Base-by-base conservation (phyloP, 2,888 invertebrate genomes). In the Mesochorus sp. region DNA sequence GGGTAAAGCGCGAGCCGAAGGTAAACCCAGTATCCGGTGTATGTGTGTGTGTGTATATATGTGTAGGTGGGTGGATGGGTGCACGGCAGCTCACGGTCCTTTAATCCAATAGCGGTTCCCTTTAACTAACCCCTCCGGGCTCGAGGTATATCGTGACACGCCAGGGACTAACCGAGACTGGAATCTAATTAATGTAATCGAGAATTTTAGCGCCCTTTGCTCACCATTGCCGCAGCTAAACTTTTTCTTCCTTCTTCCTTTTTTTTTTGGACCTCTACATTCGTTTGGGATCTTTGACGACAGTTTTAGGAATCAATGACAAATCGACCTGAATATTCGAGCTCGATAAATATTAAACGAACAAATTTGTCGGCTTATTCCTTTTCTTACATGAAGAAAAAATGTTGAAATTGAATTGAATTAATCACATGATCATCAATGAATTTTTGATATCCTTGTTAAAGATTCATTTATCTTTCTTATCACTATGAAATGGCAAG, bases 161-260 rank as follows among this genome's bases (percentile, higher is more conserved):
- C 75, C 74, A 81, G 76, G 75, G 80, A 82, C 83, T 85, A 81
- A 84, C 86, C 66, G 61, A 75, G 62, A 44, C 37, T 82, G 83
- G 83, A 86, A 88, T 87, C 85, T 83, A 87, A 86, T 88, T 88
- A 88, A 87, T 86, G 87, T 87, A 88, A 88, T 88, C 87, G 86
- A 85, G 85, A 87, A 87, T 88, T 88, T 88, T 86, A 87, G 82
- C 87, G 84, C 85, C 84, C 86, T 87, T 85, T 82, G 80, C 84
- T 83, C 76, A 64, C 74, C 82, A 79, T 68, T 53, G 79, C 68
- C 64, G 51, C 53, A 42, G 19, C n/a, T n/a, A 64, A 26, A 37
- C 64, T 51, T 71, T n/a, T n/a, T n/a, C n/a, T n/a, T 14, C 26
- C 14, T 39, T 26, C 5, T 26, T 64, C 71, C 57, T 71, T 79